phyloP scores from a whole-genome alignment of 64 coral and sea anemone genomes.

The Actinia tenebrosa region DNA sequence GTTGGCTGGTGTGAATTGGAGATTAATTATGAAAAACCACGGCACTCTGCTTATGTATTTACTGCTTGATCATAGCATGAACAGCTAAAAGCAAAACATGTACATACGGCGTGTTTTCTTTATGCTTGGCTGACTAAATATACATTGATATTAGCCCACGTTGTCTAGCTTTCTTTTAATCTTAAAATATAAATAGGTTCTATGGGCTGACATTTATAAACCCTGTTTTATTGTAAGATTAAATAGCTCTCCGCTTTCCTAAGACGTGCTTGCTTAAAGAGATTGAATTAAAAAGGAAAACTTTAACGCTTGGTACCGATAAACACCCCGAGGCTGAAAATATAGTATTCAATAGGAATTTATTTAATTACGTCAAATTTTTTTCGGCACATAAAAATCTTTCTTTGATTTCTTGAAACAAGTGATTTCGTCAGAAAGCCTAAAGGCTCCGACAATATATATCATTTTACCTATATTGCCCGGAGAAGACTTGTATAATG shows the following conservation, averaged over 20 bases:
- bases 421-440: background rate
- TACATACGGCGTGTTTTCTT: background rate
- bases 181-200: background rate
- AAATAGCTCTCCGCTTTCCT: background rate
- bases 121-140: background rate
- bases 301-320: background rate
- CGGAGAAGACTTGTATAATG: background rate
- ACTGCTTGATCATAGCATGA: background rate
- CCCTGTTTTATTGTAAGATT: background rate
- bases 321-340: background rate
- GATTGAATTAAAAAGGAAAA: background rate
- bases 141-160: background rate
- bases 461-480: background rate
- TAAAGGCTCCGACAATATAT: background rate
- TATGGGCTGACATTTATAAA: background rate
- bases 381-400: background rate
- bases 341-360: background rate
- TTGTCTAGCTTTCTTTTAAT: background rate
- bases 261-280: slow-evolving; percentile 3
- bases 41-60: background rate
- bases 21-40: background rate
- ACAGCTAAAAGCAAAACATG: background rate
- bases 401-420: background rate
- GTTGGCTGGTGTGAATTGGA: background rate
- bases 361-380: background rate